Evolutionary conservation across 2,888 invertebrate species (phyloP), one percentile per base, ranked within the genome.

Genomic region (Eubasilissa splendida): DNA sequence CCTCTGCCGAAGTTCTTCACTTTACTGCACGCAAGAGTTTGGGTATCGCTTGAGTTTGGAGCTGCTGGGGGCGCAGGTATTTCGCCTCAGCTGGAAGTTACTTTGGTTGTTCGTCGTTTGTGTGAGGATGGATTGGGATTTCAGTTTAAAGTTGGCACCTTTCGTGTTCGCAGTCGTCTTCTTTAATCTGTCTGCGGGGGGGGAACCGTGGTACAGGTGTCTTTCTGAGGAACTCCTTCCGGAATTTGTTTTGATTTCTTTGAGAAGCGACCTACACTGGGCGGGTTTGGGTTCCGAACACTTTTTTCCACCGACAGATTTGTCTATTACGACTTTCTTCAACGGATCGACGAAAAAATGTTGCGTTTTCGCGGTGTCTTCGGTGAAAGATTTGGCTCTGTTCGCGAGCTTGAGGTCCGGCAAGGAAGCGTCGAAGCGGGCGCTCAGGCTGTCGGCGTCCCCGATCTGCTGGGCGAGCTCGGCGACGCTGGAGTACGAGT

Each of bases 191-290:
- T 14, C 50, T 52, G 50, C 14, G 22, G 52, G 50, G 1, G n/a
- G 58, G 9, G 68, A 50, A 50, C 50, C 7, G 33, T 3, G 12
- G 56, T 33, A 56, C 8, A 58, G 56, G 11, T 33, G 31, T 56
- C 73, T 73, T 7, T 73, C 73, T 1, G 73, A 73, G 31, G 14
- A 56, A 11, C 42, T 58, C n/a, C 58, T 73, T n/a, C 56, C 73
- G 12, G 73, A 73, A 31, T 58, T 66, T 14, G 66, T n/a, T 60
- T 60, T 66, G 9, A 10, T 50, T 33, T 66, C 66, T 33, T 66
- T 66, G 12, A 50, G 68, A 14, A 12, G 52, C 11, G 50, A 11
- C 10, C 50, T 50, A 10, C n/a, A n/a, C 50, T 12, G 50, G 4
- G 14, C 42, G 31, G 12, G 9, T 63, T 63, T 63, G 63, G 31